Conservation (phyloP, 2,113 vertebrate genomes). For the Crotalus tigris region DNA sequence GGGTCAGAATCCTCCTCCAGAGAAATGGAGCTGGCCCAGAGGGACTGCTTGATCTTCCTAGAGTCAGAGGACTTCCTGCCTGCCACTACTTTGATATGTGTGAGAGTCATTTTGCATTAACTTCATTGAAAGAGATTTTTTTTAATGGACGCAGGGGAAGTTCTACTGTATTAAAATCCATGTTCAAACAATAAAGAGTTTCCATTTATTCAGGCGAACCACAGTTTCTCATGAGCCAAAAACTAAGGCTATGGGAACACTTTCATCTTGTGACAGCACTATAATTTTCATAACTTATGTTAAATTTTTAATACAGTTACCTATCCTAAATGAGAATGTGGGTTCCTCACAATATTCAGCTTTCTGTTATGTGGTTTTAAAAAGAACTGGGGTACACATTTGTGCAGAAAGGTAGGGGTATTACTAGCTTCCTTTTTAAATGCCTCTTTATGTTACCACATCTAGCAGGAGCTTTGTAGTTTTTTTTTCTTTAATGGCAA, state of each 20-base stretch:
- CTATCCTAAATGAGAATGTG: constrained; percentile 73
- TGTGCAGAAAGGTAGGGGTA: constrained; percentile 59
- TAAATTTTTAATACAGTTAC: constrained; percentile 80
- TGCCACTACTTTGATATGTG: constrained; percentile 51
- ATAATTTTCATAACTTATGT: constrained; percentile 76
- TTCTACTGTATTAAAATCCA: constrained; percentile 65
- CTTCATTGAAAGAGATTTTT: constrained; percentile 54
- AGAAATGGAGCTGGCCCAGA: constrained; percentile 38
- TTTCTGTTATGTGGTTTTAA: constrained; percentile 74
- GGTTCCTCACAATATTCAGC: constrained; percentile 64
- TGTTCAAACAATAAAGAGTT: constrained; percentile 67
- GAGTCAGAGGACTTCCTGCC: constrained; percentile 46
- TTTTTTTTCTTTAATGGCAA: constrained; percentile 2
- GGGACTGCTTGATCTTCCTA: constrained; percentile 37
- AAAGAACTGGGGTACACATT: constrained; percentile 47
- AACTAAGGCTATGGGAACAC: constrained; percentile 67
- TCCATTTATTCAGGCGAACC: constrained; percentile 61
- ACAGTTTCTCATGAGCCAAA: constrained; percentile 62
- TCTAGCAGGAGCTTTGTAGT: constrained; percentile 20
- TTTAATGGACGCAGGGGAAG: constrained; percentile 41
- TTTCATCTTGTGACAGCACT: constrained; percentile 73
- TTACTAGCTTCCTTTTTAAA: constrained; percentile 62
- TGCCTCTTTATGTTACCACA: constrained; percentile 51
- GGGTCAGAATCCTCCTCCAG: constrained; percentile 32
- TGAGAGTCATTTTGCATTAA: constrained; percentile 55